Evolutionary conservation across 2,888 invertebrate species (phyloP), one percentile per base, ranked within the genome.

Genomic region (Tipula helvola): DNA sequence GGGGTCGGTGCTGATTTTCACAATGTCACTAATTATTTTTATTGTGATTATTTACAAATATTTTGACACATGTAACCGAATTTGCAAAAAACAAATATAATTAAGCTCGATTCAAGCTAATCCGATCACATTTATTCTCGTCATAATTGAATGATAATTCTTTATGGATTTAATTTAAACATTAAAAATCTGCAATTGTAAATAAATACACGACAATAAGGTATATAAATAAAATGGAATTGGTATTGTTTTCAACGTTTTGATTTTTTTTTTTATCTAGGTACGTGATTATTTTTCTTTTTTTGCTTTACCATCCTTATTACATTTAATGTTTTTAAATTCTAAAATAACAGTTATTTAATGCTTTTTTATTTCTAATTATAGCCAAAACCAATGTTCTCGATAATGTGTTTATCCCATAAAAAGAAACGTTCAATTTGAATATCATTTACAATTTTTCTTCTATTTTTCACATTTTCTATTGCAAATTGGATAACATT

Each of bases 381-480:
- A 71, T 71, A 71, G 71, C 71, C 71, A 71, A 71, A 71, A 71
- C 71, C 71, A 71, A 71, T 71, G 71, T 71, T 71, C 71, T 28
- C 71, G 71, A 71, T 71, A 71, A 71, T 71, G 71, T 71, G 71
- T 71, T 28, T 71, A 71, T 71, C 71, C 71, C 71, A 71, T 71
- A 71, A 71, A 71, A 71, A 71, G 71, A 71, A 71, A 71, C 28
- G 71, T 71, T 71, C 71, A 71, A 71, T 71, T 71, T 71, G 71
- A 71, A 71, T 71, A 71, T 71, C 71, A 71, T 71, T 71, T 71
- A 71, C 71, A 71, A 71, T 71, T 71, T 71, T 71, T 71, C 71
- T 71, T 71, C 71, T 71, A 71, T 71, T 71, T 71, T 71, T 71
- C 71, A 71, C 71, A 71, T 71, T 71, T 71, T 71, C 71, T 71